phyloP scores from a whole-genome alignment of 2,113 vertebrate genomes.

The Etheostoma spectabile region DNA sequence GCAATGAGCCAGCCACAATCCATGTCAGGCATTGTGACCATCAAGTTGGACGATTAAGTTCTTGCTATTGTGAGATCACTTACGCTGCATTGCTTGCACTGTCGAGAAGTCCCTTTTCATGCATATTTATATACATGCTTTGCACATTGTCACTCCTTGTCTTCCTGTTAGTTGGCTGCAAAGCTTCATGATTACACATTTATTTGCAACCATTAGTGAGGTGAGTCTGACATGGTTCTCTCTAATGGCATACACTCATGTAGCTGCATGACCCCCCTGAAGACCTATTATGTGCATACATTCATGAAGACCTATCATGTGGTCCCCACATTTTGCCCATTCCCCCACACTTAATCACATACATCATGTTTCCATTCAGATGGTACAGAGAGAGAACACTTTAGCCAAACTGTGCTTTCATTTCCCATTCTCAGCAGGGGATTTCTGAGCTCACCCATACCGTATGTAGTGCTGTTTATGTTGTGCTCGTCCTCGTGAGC shows the following conservation, averaged over 20 bases:
- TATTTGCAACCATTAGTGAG: conserved; percentile 35
- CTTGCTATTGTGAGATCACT: background rate
- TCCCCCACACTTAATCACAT: conserved; percentile 7
- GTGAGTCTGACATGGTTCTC: background rate
- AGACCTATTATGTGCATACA: background rate
- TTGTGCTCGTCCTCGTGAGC: conserved; percentile 9
- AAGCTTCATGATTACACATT: conserved; percentile 5
- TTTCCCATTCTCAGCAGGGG: conserved; percentile 31
- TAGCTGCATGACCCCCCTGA: background rate
- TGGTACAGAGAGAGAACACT: background rate
- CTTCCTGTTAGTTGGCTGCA: conserved; percentile 1
- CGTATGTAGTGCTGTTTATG: conserved; percentile 4
- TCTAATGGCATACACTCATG: background rate
- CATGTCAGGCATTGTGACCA: conserved; percentile 17
- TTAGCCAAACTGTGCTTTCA: conserved; percentile 24
- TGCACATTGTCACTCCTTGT: background rate
- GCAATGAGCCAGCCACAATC: conserved; percentile 18
- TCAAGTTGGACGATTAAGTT: conserved; percentile 2
- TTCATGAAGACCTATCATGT: background rate
- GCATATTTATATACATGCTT: conserved; percentile 44
- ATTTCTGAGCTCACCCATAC: background rate
- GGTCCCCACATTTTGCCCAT: background rate
- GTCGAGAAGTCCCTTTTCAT: conserved; percentile 18
- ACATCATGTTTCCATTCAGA: conserved; percentile 7
- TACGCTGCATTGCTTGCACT: background rate